Conservation (phyloP, 2,113 vertebrate species). For the Oreochromis aureus region DNA sequence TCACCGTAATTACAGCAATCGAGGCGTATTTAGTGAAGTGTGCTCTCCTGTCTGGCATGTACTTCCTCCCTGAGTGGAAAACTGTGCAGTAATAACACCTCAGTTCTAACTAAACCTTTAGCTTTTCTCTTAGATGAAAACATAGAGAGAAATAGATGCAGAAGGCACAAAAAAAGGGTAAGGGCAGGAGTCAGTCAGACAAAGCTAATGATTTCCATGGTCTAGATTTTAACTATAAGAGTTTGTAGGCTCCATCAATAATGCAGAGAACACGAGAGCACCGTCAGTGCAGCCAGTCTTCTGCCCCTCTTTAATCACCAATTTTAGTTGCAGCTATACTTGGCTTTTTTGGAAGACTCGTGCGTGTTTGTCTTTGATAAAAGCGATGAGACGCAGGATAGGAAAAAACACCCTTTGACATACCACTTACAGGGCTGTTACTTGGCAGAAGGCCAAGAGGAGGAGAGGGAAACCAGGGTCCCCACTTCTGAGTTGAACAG, state of each 20-base stretch:
- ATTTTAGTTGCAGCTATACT: conserved; percentile 41
- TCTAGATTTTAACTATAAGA: conserved; percentile 27
- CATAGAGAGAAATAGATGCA: not conserved
- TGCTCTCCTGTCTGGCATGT: conserved; percentile 2
- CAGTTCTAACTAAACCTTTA: not conserved
- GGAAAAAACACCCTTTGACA: conserved; percentile 1
- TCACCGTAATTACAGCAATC: conserved; percentile 55
- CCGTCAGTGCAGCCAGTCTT: not conserved
- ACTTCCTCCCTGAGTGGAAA: conserved; percentile 15
- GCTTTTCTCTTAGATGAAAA: not conserved
- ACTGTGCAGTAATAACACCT: conserved; percentile 7
- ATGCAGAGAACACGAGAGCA: conserved; percentile 18
- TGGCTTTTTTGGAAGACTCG: not conserved
- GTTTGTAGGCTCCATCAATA: conserved; percentile 42
- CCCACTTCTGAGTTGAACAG: conserved; percentile 12
- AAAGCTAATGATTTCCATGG: conserved; percentile 37
- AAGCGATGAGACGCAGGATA: not conserved
- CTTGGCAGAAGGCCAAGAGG: conserved; percentile 25
- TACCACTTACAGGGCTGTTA: not conserved
- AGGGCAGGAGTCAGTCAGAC: conserved; percentile 4
- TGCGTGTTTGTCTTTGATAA: conserved; percentile 11
- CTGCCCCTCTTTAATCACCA: conserved; percentile 49
- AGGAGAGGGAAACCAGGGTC: conserved; percentile 2
- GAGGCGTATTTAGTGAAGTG: conserved; percentile 21
- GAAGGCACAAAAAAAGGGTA: not conserved